Base-by-base conservation (phyloP, 2,113 vertebrate genomes). In the Pluvianellus socialis region DNA sequence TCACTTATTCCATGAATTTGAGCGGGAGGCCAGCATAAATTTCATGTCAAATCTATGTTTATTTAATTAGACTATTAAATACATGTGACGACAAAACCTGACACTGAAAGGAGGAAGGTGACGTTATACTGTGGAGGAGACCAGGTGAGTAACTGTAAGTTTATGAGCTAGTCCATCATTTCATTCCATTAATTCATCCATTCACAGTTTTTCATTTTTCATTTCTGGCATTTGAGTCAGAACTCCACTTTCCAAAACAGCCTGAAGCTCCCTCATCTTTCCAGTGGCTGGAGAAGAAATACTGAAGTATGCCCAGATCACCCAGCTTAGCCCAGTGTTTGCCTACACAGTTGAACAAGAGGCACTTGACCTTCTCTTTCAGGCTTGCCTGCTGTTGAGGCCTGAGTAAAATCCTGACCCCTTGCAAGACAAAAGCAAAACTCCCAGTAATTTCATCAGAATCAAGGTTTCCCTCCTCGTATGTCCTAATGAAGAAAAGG, bases 181-280 rank as follows among this genome's bases (percentile, higher is more conserved):
- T 91, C 76, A 81, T 84, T 84, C 77, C 5, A 5, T 58, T 84
- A 72, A 77, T 96, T 92, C 59, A 88, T 95, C 79, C 68, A 53
- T 83, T 91, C 65, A 92, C 79, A 92, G 68, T 59, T 80, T 42
- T 82, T 86, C 38, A 53, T 58, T 80, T 95, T 89, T 79, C 23
- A 92, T 72, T 92, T 86, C 61, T 92, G 93, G 81, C 91, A 87
- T 94, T 95, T 91, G 76, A 87, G 76, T 91, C 83, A 86, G 65
- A 96, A 81, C 23, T 74, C 47, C 47, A 67, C 70, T 87, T 94
- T 92, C 84, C 89, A 90, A 89, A 94, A 53, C 23, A 84, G 56
- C 32, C 38, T 83, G 55, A 90, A 85, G 68, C 22, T 91, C 67
- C 38, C 38, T 88, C 75, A 80, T 90, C 79, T 91, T 95, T 63